These are phyloP conservation scores for Muschampia plurimacula DNA, from an alignment of 2,888 invertebrate genomes.

Conservation along the genomic window DNA sequence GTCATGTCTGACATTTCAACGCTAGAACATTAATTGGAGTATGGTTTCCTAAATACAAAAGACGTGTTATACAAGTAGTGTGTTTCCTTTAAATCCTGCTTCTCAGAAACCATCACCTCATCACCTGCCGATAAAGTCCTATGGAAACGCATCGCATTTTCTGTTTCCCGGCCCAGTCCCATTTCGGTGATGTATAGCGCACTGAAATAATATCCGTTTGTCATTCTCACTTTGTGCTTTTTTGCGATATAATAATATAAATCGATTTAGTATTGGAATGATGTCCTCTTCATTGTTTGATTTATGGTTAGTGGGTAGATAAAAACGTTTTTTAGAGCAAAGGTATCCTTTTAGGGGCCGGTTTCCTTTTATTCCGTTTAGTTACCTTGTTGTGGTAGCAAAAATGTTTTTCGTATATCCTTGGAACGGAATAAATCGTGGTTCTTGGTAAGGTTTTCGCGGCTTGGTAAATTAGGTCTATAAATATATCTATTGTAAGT, in stretches of 20 bases:
- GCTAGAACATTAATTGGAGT: too few species aligned
- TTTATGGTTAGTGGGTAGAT: slow-evolving; percentile 9
- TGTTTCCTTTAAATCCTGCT: too few species aligned
- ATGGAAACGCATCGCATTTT: slow-evolving; percentile 38
- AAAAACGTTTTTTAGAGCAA: neutral
- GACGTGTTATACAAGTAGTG: too few species aligned
- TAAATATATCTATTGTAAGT: too few species aligned
- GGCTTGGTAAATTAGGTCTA: too few species aligned
- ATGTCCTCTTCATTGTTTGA: slow-evolving; percentile 33
- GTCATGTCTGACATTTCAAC: too few species aligned
- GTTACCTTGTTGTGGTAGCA: neutral
- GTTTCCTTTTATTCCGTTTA: neutral
- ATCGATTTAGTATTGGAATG: slow-evolving; percentile 31
- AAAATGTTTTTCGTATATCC: neutral
- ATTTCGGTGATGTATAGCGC: slow-evolving; percentile 36
- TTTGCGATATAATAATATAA: slow-evolving; percentile 31
- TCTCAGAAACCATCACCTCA: too few species aligned
- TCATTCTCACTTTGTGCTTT: slow-evolving; percentile 39
- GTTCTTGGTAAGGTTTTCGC: too few species aligned
- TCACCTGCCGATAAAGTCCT: neutral
- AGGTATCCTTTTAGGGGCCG: neutral
- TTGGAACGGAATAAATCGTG: neutral
- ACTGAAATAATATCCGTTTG: slow-evolving; percentile 39
- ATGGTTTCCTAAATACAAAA: too few species aligned
- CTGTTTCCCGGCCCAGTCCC: slow-evolving; percentile 34